Conservation (phyloP, 2,113 vertebrate genomes). For the Gasterosteus aculeatus region DNA sequence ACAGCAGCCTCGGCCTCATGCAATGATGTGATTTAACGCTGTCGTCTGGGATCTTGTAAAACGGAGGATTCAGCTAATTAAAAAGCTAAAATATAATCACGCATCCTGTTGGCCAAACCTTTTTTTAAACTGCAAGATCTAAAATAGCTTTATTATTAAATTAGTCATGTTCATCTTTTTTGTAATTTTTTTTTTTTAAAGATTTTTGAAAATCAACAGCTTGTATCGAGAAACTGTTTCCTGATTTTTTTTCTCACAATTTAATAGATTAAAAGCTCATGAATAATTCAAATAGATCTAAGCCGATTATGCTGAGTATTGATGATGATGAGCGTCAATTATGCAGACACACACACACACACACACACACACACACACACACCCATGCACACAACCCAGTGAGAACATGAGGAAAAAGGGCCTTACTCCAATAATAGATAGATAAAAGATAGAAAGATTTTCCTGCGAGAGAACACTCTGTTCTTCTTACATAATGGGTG, state of each 20-base stretch:
- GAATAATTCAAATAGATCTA: not conserved
- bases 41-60: constrained; percentile 27
- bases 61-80: constrained; percentile 18
- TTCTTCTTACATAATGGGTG: constrained; percentile 47
- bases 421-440: constrained; percentile 34
- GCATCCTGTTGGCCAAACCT: constrained; percentile 22
- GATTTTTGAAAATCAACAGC: not conserved
- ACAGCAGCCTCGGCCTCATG: constrained; percentile 29
- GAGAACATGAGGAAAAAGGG: constrained; percentile 36
- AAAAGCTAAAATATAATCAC: not conserved
- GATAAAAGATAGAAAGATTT: constrained; percentile 23
- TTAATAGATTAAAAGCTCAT: constrained; percentile 13
- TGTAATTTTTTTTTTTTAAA: not conserved
- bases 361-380: not conserved
- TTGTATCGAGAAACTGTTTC: not conserved
- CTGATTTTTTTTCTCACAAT: not conserved
- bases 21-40: constrained; percentile 43
- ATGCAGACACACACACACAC: not conserved
- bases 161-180: not conserved
- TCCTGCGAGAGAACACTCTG: constrained; percentile 39
- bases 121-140: constrained; percentile 21
- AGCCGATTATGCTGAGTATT: constrained; percentile 29
- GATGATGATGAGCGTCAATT: constrained; percentile 28
- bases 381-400: not conserved
- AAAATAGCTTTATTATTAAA: constrained; percentile 9